Percentiles rank a stretch among this genome's conserved stretches.
Conservation (phyloP, 2,797 vertebrate species). For the Neopelma chrysocephalum region DNA sequence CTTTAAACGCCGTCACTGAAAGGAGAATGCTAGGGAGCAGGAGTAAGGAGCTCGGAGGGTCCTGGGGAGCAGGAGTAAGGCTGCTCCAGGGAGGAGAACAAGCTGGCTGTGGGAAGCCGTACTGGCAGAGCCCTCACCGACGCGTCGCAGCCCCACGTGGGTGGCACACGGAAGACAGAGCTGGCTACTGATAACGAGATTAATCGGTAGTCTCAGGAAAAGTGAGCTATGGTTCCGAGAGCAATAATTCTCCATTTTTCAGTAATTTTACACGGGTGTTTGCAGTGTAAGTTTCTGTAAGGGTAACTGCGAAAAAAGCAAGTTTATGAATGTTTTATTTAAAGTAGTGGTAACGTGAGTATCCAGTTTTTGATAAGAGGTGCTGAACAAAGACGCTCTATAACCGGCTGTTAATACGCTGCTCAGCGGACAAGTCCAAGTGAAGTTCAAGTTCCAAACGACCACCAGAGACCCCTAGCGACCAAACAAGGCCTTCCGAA, state of each 20-base stretch:
- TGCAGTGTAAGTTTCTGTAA: not conserved
- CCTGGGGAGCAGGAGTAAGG: not conserved
- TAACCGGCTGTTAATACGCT: not conserved
- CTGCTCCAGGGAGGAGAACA: accelerated
- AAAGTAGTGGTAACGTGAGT: not conserved
- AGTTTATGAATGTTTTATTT: not conserved
- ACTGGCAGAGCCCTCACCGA: accelerated
- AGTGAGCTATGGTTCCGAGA: accelerated
- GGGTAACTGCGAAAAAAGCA: not conserved
- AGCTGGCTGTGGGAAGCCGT: accelerated
- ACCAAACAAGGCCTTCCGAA: not conserved
- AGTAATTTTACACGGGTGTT: not conserved
- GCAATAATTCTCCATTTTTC: not conserved
- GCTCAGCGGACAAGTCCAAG: not conserved
- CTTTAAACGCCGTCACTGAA: not conserved
- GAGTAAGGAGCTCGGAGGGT: not conserved
- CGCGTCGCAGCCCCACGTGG: accelerated
- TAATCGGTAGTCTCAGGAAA: accelerated
- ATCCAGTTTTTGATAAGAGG: not conserved
- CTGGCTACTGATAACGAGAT: accelerated
- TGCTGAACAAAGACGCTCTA: not conserved
- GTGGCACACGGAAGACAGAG: accelerated
- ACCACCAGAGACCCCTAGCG: not conserved
- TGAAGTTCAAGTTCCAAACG: not conserved
- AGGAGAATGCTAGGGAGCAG: not conserved